These are phyloP conservation scores for Eristalinus aeneus DNA, from an alignment of 2,888 invertebrate genomes.

Conservation along the genomic window DNA sequence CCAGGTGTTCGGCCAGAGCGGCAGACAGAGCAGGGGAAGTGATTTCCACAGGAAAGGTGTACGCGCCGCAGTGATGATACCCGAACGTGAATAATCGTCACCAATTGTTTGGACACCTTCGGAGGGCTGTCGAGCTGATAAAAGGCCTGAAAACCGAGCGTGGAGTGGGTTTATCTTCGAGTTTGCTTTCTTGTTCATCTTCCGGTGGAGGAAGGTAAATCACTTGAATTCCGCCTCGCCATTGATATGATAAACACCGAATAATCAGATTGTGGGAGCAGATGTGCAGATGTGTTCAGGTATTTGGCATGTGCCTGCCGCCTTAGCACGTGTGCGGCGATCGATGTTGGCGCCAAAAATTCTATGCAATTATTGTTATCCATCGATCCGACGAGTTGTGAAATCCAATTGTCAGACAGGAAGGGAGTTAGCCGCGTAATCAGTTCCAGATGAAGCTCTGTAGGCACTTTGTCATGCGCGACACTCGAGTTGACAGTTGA, in stretches of 20 bases:
- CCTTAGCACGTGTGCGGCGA: conserved; percentile 30
- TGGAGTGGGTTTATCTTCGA: conserved; percentile 21
- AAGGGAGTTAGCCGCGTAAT: conserved; percentile 23
- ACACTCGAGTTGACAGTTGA: conserved; percentile 5
- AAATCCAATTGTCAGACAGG: neutral
- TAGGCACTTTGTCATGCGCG: conserved; percentile 20
- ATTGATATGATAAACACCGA: conserved; percentile 65
- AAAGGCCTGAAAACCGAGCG: neutral
- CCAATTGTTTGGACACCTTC: conserved; percentile 59
- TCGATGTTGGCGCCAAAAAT: conserved; percentile 60
- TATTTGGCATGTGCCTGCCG: conserved; percentile 54
- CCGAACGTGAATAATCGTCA: conserved; percentile 63
- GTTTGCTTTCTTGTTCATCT: conserved; percentile 26
- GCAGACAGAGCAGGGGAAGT: neutral
- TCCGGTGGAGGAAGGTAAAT: conserved; percentile 49
- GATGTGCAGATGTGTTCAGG: conserved; percentile 41
- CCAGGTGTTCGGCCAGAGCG: conserved; percentile 57
- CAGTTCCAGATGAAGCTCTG: conserved; percentile 46
- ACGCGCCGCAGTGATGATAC: conserved; percentile 36
- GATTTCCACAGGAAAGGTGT: conserved; percentile 51
- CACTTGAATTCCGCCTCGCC: conserved; percentile 48
- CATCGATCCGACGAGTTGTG: conserved; percentile 41
- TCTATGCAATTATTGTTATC: conserved; percentile 51
- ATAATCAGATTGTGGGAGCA: conserved; percentile 68
- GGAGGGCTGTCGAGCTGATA: conserved; percentile 58